These are phyloP conservation scores for Formica exsecta DNA, from an alignment of 1,140 invertebrate species.

Conservation along the genomic window DNA sequence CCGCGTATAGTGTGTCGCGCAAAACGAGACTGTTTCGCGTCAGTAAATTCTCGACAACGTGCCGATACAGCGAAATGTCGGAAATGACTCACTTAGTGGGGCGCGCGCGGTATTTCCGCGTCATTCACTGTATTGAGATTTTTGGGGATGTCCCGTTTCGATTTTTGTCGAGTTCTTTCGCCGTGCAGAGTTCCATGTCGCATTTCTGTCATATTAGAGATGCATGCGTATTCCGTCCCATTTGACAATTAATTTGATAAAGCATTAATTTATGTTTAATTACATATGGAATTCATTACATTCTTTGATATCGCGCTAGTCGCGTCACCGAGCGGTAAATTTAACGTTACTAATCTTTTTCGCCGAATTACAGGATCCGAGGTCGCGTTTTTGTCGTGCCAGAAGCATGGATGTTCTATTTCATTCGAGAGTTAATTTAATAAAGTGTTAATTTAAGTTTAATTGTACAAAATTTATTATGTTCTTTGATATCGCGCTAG, in stretches of 20 bases:
- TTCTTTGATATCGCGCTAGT: conserved; percentile 14
- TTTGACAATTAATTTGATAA: neutral
- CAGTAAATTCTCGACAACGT: conserved; percentile 55
- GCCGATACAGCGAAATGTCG: conserved; percentile 59
- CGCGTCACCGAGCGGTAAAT: neutral
- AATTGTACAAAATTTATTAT: neutral
- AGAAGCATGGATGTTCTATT: neutral
- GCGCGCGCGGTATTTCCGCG: conserved; percentile 23
- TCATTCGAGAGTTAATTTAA: neutral
- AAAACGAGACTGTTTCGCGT: conserved; percentile 63
- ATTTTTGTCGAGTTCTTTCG: neutral
- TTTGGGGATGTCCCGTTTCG: neutral
- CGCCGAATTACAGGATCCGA: neutral
- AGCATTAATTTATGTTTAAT: conserved; percentile 22
- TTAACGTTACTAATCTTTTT: conserved; percentile 4
- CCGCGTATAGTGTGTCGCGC: conserved; percentile 28
- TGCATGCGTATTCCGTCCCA: neutral
- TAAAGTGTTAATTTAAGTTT: conserved; percentile 13
- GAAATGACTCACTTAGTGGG: conserved; percentile 58
- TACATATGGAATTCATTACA: neutral
- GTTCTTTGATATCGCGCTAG: neutral
- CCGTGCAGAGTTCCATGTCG: neutral
- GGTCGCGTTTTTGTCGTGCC: neutral
- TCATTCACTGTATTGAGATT: conserved; percentile 33
- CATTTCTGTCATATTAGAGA: neutral